Percentiles rank a stretch among this genome's conserved stretches.
Conservation (phyloP, 2,888 invertebrate genomes). For the Eurytoma adleriae region DNA sequence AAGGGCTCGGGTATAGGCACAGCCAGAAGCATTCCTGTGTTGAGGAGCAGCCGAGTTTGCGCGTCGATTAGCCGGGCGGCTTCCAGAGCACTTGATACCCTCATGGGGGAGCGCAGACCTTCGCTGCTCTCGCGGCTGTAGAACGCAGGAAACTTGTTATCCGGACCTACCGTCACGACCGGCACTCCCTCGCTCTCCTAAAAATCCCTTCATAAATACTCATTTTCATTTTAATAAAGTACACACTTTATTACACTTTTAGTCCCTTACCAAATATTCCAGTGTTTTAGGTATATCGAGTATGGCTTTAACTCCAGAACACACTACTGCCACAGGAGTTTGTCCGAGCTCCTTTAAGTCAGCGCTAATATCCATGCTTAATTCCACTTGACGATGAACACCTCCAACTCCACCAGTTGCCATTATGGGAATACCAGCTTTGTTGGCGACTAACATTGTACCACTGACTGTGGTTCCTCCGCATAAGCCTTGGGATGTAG, state of each 20-base stretch:
- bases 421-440: slow-evolving; percentile 91
- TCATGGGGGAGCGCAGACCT: slow-evolving; percentile 82
- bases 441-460: slow-evolving; percentile 90
- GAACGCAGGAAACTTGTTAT: slow-evolving; percentile 92
- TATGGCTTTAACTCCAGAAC: slow-evolving; percentile 98
- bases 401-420: slow-evolving; percentile 97
- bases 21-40: slow-evolving; percentile 89
- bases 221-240: not conserved
- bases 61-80: slow-evolving; percentile 86
- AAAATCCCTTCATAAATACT: slow-evolving; percentile 23
- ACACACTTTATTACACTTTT: not conserved
- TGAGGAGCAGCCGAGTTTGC: slow-evolving; percentile 78
- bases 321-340: slow-evolving; percentile 92
- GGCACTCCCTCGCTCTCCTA: slow-evolving; percentile 97
- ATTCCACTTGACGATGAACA: slow-evolving; percentile 92
- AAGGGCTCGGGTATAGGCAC: slow-evolving; percentile 90
- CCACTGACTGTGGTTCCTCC: slow-evolving; percentile 98
- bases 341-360: slow-evolving; percentile 94
- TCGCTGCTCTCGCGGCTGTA: slow-evolving; percentile 88
- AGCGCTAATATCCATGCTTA: slow-evolving; percentile 94
- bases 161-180: slow-evolving; percentile 86
- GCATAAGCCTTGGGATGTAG: slow-evolving; percentile 82
- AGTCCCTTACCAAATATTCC: slow-evolving; percentile 88
- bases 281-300: slow-evolving; percentile 95
- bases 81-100: slow-evolving; percentile 79